Conservation (phyloP, 2,888 invertebrate genomes). For the Aleiodes leptofemur region DNA sequence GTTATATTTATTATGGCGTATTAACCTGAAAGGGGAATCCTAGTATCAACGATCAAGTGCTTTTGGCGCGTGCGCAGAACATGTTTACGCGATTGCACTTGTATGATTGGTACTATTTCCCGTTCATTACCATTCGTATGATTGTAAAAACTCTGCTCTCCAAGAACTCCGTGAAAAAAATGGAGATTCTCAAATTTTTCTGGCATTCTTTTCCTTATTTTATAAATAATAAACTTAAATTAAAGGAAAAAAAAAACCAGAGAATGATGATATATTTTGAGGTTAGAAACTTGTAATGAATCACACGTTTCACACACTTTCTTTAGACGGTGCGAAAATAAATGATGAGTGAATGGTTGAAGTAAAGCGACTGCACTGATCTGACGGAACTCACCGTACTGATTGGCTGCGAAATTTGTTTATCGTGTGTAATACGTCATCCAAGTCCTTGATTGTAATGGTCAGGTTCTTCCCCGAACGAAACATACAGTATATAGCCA, state of each 20-base stretch:
- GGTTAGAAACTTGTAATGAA: neutral
- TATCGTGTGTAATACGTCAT: conserved; percentile 43
- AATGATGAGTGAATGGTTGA: neutral
- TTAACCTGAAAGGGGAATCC: conserved; percentile 1
- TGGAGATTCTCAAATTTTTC: conserved; percentile 34
- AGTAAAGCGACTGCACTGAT: conserved; percentile 6
- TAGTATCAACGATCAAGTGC: too few species aligned
- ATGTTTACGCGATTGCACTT: neutral
- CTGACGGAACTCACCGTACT: conserved; percentile 34
- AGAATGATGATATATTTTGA: neutral
- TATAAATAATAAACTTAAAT: neutral
- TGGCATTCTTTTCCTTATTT: conserved; percentile 28
- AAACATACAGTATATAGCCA: conserved; percentile 41
- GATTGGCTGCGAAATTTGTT: conserved; percentile 12
- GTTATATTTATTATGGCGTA: neutral
- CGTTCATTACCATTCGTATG: conserved; percentile 10
- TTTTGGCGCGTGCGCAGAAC: neutral
- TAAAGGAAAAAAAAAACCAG: neutral
- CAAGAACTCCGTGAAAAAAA: conserved; percentile 12
- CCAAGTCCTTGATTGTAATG: conserved; percentile 45
- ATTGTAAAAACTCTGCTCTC: conserved; percentile 29
- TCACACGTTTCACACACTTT: neutral
- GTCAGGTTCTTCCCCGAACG: conserved; percentile 56
- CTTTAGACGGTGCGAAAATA: neutral
- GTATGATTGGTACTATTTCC: neutral